Conservation (phyloP, 2,888 invertebrate genomes). For the Phengaris alcon region DNA sequence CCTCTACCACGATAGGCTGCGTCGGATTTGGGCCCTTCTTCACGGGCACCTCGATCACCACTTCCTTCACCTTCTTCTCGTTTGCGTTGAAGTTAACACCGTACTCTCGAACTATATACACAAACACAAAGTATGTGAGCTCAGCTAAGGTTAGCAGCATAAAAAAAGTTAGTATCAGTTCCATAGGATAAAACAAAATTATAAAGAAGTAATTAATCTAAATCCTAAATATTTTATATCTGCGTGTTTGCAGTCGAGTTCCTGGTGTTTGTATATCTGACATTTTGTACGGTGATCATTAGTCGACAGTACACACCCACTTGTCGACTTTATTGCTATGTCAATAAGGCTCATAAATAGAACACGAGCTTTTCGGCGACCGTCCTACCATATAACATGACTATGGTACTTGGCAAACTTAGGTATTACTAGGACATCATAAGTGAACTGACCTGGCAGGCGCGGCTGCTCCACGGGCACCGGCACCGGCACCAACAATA, state of each 20-base stretch:
- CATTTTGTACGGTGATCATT: too few species aligned
- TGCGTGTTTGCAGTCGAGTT: too few species aligned
- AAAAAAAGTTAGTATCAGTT: not conserved
- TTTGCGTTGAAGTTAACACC: not conserved
- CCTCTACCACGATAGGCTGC: slow-evolving; percentile 1
- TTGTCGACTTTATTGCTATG: too few species aligned
- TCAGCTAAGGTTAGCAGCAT: not conserved
- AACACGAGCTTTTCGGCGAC: too few species aligned
- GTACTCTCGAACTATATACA: not conserved
- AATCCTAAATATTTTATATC: too few species aligned
- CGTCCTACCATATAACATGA: too few species aligned
- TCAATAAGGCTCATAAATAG: too few species aligned
- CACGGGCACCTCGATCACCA: slow-evolving; percentile 2
- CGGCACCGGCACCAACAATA: slow-evolving; percentile 53
- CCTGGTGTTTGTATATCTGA: not conserved
- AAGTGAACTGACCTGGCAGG: not conserved
- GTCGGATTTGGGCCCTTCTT: not conserved
- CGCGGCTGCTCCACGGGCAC: slow-evolving; percentile 38
- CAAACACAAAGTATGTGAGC: not conserved
- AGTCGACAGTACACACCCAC: too few species aligned
- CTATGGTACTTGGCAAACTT: too few species aligned
- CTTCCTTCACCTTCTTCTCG: slow-evolving; percentile 9
- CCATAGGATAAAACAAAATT: not conserved
- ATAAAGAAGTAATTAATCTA: too few species aligned
- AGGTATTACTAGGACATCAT: too few species aligned